phyloP scores from a whole-genome alignment of 2,888 invertebrate genomes.

The Heliconius sara region DNA sequence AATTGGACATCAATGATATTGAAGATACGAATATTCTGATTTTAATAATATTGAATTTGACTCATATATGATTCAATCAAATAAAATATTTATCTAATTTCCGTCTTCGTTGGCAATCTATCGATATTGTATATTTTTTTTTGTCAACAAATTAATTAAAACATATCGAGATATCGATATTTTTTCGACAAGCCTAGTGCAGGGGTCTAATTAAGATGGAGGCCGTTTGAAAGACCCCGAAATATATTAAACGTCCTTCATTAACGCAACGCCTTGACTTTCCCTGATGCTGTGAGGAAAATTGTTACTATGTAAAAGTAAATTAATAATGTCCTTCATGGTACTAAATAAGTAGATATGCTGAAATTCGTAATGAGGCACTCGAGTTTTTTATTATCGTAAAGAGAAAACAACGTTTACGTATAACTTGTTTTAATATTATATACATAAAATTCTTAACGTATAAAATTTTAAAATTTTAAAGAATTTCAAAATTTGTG shows the following conservation, averaged over 20 bases:
- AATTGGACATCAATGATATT: too few species aligned
- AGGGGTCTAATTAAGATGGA: constrained; percentile 63
- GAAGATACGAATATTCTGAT: too few species aligned
- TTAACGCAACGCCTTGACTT: constrained; percentile 56
- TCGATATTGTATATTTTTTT: too few species aligned
- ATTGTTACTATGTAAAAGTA: constrained; percentile 40
- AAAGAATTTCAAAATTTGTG: too few species aligned
- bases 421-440: background rate
- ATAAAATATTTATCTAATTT: too few species aligned
- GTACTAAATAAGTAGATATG: constrained; percentile 25
- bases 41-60: too few species aligned
- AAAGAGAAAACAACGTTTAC: background rate
- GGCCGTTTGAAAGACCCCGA: constrained; percentile 65
- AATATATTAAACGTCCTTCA: constrained; percentile 62
- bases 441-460: background rate
- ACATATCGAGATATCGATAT: too few species aligned
- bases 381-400: background rate
- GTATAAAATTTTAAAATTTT: too few species aligned
- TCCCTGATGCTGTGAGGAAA: constrained; percentile 39
- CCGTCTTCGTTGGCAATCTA: too few species aligned
- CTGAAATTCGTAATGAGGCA: constrained; percentile 9
- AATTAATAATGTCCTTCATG: constrained; percentile 26
- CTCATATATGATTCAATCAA: too few species aligned
- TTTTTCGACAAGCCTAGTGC: constrained; percentile 5
- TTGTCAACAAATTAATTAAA: too few species aligned